Evolutionary conservation across 2,888 invertebrate genomes (phyloP).

Genomic region (Aspidiotus rigidus): DNA sequence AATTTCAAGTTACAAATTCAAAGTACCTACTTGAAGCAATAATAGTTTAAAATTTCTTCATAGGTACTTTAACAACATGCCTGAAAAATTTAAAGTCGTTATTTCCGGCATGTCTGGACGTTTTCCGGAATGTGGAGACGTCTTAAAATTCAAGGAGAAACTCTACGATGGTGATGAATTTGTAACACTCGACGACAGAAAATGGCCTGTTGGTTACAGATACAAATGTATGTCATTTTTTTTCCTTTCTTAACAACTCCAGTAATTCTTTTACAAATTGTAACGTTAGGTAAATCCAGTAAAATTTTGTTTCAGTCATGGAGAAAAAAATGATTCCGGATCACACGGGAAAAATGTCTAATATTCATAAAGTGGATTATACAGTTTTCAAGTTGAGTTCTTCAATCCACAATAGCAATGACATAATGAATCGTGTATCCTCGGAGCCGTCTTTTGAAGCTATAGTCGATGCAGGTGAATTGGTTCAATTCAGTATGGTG

Average conservation of each 20-base stretch:
- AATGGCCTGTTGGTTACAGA: conserved; percentile 32
- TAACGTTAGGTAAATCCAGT: too few relatives aligned
- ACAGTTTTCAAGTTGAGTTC: conserved; percentile 47
- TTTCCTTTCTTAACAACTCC: too few relatives aligned
- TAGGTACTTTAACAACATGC: background rate
- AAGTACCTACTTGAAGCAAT: too few relatives aligned
- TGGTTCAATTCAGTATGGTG: too few relatives aligned
- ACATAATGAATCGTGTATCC: conserved; percentile 45
- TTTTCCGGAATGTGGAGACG: conserved; percentile 53
- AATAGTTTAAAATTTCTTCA: too few relatives aligned
- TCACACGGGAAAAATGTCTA: conserved; percentile 42
- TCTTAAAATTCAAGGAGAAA: conserved; percentile 51
- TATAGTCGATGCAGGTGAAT: conserved; percentile 46
- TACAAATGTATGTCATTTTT: background rate
- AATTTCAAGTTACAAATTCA: too few relatives aligned
- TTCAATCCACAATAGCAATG: conserved; percentile 45
- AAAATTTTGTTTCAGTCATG: too few relatives aligned
- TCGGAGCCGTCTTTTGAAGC: conserved; percentile 46
- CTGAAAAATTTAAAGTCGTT: conserved; percentile 40
- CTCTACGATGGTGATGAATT: conserved; percentile 43
- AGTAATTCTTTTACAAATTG: too few relatives aligned
- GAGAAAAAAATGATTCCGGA: conserved; percentile 39
- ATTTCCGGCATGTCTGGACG: too few relatives aligned
- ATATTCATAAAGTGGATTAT: conserved; percentile 44
- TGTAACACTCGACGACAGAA: conserved; percentile 32